Percentiles rank a stretch among this genome's conserved stretches.
Evolutionary conservation across 2,888 invertebrate genomes (phyloP).

Genomic region (Lithophane ornitopus): DNA sequence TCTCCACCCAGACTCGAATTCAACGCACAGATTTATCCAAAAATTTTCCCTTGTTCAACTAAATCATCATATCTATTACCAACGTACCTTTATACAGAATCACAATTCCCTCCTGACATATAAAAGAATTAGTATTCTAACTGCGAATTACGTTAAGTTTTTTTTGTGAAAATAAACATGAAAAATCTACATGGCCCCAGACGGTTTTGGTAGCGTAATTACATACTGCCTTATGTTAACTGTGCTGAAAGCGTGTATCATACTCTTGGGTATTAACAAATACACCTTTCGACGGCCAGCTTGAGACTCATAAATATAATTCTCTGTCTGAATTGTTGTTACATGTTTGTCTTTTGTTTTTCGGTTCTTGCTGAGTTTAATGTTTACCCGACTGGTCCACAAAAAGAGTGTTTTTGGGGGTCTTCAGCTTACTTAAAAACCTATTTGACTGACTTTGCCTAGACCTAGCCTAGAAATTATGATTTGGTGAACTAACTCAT

Average conservation of each 20-base stretch:
- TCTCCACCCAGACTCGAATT: slow-evolving; percentile 4
- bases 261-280: slow-evolving; percentile 33
- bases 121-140: slow-evolving; percentile 60
- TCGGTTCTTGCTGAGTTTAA: neutral
- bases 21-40: neutral
- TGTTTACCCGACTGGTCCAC: neutral
- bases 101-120: slow-evolving; percentile 18
- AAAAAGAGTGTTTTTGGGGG: too few species aligned
- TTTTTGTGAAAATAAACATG: slow-evolving; percentile 58
- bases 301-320: slow-evolving; percentile 47
- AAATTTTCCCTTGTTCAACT: neutral
- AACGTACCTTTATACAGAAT: slow-evolving; percentile 13
- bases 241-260: slow-evolving; percentile 13
- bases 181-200: slow-evolving; percentile 57
- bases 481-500: neutral
- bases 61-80: slow-evolving; percentile 43
- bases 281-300: slow-evolving; percentile 34
- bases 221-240: slow-evolving; percentile 54
- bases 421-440: neutral
- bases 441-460: neutral
- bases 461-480: too few species aligned
- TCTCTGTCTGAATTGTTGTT: neutral
- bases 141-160: neutral
- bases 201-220: slow-evolving; percentile 57
- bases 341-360: slow-evolving; percentile 29